These are phyloP conservation scores for Sisyra terminalis DNA, from an alignment of 2,888 invertebrate genomes.

Conservation along the genomic window DNA sequence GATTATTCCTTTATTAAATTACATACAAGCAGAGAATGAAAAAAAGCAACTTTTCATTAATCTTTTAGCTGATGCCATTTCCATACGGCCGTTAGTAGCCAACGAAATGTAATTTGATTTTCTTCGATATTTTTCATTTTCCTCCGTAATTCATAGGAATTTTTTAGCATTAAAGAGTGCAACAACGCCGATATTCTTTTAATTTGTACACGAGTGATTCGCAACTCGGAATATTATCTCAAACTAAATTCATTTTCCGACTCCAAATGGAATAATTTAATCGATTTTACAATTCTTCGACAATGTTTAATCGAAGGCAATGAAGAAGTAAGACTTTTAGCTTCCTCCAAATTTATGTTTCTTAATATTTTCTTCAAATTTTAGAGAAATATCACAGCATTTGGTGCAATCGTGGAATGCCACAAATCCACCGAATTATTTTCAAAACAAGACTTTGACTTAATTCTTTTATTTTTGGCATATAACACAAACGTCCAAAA, in stretches of 20 bases:
- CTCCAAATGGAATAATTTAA: slow-evolving; percentile 34
- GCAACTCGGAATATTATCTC: slow-evolving; percentile 28
- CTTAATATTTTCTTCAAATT: slow-evolving; percentile 16
- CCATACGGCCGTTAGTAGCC: neutral
- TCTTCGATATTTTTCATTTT: neutral
- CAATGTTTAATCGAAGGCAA: slow-evolving; percentile 37
- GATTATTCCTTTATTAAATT: too few relatives aligned
- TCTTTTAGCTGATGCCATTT: neutral
- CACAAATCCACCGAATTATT: slow-evolving; percentile 56
- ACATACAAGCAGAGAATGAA: too few relatives aligned
- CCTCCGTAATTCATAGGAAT: neutral
- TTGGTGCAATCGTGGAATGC: slow-evolving; percentile 55
- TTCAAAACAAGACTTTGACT: slow-evolving; percentile 38
- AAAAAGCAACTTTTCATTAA: neutral
- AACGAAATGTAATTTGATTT: neutral
- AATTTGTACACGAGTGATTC: slow-evolving; percentile 30
- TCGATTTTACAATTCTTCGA: slow-evolving; percentile 32
- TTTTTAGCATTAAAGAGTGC: slow-evolving; percentile 3
- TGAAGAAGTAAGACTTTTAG: slow-evolving; percentile 34
- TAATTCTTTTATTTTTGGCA: slow-evolving; percentile 41
- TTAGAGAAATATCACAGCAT: slow-evolving; percentile 48
- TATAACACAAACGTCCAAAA: slow-evolving; percentile 54
- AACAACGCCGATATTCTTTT: slow-evolving; percentile 15
- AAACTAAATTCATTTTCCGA: slow-evolving; percentile 13
- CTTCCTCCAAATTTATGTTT: slow-evolving; percentile 7